Base-by-base conservation (phyloP, 23 tunicate genomes). In the Ascidia mentula region DNA sequence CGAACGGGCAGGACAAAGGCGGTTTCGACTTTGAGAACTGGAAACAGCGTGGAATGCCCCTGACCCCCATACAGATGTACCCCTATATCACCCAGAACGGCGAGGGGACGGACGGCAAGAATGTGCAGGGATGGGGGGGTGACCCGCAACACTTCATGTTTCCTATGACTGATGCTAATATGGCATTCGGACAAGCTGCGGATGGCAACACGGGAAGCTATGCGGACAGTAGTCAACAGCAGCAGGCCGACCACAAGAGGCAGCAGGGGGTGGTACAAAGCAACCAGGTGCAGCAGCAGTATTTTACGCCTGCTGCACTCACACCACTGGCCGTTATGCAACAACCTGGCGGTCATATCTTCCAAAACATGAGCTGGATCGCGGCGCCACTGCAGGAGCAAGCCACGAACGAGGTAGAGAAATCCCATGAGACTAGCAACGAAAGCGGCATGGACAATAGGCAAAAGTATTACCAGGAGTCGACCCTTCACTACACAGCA, bases 21-120 rank as follows among this genome's bases (percentile, higher is more conserved):
- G 82, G 86, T 35, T 88, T 82, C 42, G 92, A 92, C 34, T 73
- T 87, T 72, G 86, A 92, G 46, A 87, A 83, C 79, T 82, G 80
- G 59, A 82, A 86, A 46, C 86, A 75, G 37, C 78, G 85, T 69
- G 73, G 85, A 4, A 76, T 87, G 86, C 92, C 91, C 7, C 32
- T 92, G 65, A 92, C 97, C 1, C 97, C 97, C 17, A 78, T 92
- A 32, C 97, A 87, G 33, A 80, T 92, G 86, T 82, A 87, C 76
- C 90, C 86, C 7, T 91, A 86, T 38, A 60, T 92, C 32, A 60
- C 86, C 32, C 85, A 78, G 32, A 80, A 86, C 18, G 74, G 82
- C 9, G 89, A 87, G 31, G 75, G 69, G 9, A 75, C 61, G 6
- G 76, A 77, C 37, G 60, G 69, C 31, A 82, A 83, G 32, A 70